Evolutionary conservation across 1,140 invertebrate species (phyloP), one percentile per base, ranked within the genome.

Genomic region (Globodera rostochiensis): DNA sequence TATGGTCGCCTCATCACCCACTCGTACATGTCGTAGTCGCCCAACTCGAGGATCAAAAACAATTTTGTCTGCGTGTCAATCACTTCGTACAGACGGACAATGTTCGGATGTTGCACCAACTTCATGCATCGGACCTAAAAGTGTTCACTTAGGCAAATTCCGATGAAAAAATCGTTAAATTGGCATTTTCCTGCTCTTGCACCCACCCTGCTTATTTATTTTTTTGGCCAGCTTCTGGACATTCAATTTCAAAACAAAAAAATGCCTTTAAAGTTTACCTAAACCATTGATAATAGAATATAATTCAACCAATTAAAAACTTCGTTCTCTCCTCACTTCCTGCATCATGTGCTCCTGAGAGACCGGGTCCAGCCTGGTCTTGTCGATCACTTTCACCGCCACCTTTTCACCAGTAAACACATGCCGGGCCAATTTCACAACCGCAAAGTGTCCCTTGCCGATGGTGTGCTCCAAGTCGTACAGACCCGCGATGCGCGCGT

Each of bases 361-460:
- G 11, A 96, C 93, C 87, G 96, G 95, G 91, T 99, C 97, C 86
- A 99, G 91, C 91, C 97, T 97, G 77, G 94, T 95, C 91, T 99
- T 99, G 91, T 99, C 98, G 87, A 99, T 99, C 73, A 99, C 92
- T 91, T 93, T 92, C 8, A 92, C 91, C 13, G 92, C 92, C n/a
- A 99, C 97, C 91, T 97, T 96, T 92, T 98, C 96, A n/a, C 96
- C 96, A 66, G 97, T 99, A 91, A 99, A 98, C 67, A 99, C 97
- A 93, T 99, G 98, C 83, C 95, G 92, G 11, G 98, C 98, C 82
- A 98, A 91, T 92, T 99, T 99, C 36, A 99, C 98, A 73, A 99
- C 96, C 79, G 97, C 97, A 93, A 98, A 99, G 92, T 99, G 87
- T 45, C 83, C 88, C 76, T 90, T 86, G 36, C 88, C 88, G 21